Percentiles rank a stretch among this genome's conserved stretches.
These are phyloP conservation scores for Bovichtus variegatus DNA, from an alignment of 2,797 vertebrate species.

Conservation along the genomic window DNA sequence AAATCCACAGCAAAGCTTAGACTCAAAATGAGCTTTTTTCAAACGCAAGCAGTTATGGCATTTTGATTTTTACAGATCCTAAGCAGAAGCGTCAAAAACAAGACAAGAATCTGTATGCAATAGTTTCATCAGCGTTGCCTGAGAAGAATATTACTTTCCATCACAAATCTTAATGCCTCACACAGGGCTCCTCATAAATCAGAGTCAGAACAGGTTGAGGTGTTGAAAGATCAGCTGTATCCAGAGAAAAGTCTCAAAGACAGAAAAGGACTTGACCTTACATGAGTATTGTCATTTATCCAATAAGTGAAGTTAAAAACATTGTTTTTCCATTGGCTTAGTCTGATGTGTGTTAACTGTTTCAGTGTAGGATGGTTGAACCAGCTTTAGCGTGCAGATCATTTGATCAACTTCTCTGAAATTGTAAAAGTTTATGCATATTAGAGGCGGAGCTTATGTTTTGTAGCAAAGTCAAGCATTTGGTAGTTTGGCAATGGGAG, in stretches of 20 bases:
- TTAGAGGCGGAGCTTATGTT: slow-evolving; percentile 29
- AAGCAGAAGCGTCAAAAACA: slow-evolving; percentile 42
- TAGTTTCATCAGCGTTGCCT: slow-evolving; percentile 55
- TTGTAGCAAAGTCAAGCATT: slow-evolving; percentile 34
- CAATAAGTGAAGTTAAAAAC: background rate
- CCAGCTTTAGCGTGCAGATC: slow-evolving; percentile 20
- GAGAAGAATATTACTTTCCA: slow-evolving; percentile 49
- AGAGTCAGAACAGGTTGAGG: slow-evolving; percentile 35
- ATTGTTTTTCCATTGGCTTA: background rate
- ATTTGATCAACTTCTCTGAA: slow-evolving; percentile 30
- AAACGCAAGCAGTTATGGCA: slow-evolving; percentile 40
- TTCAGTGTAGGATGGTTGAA: slow-evolving; percentile 7
- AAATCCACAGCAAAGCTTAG: slow-evolving; percentile 19
- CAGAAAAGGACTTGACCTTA: slow-evolving; percentile 12
- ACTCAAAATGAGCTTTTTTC: slow-evolving; percentile 14
- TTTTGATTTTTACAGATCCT: slow-evolving; percentile 52
- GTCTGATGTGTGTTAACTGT: slow-evolving; percentile 5
- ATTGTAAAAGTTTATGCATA: slow-evolving; percentile 35
- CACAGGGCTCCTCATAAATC: slow-evolving; percentile 47
- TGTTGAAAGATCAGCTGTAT: slow-evolving; percentile 31
- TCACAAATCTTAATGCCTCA: slow-evolving; percentile 52
- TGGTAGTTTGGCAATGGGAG: slow-evolving; percentile 6
- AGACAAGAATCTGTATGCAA: slow-evolving; percentile 40
- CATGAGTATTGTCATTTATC: slow-evolving; percentile 18
- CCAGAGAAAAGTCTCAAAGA: slow-evolving; percentile 16